These are phyloP conservation scores for Perdita meconis DNA, from an alignment of 2,888 invertebrate species.

Conservation along the genomic window DNA sequence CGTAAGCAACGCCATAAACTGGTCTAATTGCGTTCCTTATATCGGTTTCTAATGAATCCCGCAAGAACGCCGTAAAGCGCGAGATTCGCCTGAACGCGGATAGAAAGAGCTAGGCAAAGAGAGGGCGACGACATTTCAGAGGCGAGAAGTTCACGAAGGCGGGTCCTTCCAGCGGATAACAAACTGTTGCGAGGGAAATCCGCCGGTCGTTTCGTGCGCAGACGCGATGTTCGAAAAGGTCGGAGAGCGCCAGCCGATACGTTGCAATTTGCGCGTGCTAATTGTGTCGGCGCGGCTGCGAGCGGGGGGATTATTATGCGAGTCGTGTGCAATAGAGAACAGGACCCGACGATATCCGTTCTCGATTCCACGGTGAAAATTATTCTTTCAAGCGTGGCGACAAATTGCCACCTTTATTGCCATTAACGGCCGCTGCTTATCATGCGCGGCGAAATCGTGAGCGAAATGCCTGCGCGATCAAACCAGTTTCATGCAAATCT, in stretches of 20 bases:
- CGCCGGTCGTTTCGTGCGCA: constrained; percentile 10
- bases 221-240: constrained; percentile 59
- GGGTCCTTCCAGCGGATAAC: constrained; percentile 41
- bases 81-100: too few relatives aligned
- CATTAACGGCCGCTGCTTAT: constrained; percentile 68
- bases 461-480: constrained; percentile 66
- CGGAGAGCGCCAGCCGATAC: constrained; percentile 38
- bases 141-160: constrained; percentile 34
- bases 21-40: constrained; percentile 49
- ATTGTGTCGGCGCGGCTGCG: constrained; percentile 48
- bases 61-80: constrained; percentile 20
- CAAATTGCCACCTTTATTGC: constrained; percentile 72
- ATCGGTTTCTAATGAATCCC: constrained; percentile 50
- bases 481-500: constrained; percentile 67
- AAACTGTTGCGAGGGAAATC: constrained; percentile 42
- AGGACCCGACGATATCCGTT: constrained; percentile 20
- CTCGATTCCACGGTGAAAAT: constrained; percentile 45
- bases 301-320: constrained; percentile 62
- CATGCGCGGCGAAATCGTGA: constrained; percentile 63
- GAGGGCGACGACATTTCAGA: constrained; percentile 14
- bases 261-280: constrained; percentile 59
- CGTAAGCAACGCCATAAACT: constrained; percentile 39
- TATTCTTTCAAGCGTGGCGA: constrained; percentile 53
- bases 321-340: constrained; percentile 46
- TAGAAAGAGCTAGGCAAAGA: background rate